A percentile compares a stretch with the other conserved stretches of the same genome.
Conservation (phyloP, 2,113 vertebrate species). For the Myrmecophaga tridactyla region DNA sequence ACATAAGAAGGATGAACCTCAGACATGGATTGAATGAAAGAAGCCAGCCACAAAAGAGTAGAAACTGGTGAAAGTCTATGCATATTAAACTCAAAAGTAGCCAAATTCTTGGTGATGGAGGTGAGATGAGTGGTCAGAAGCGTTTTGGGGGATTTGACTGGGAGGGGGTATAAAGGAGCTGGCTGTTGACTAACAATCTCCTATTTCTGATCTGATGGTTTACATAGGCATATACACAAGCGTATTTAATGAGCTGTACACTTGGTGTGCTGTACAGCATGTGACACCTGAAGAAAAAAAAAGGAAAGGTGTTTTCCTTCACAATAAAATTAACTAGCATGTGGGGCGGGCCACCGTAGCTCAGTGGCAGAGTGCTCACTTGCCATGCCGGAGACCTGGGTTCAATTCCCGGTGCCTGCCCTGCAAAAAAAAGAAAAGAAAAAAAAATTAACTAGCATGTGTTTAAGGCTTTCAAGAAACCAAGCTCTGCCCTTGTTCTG, state of each 20-base stretch:
- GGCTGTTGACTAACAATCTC: not conserved
- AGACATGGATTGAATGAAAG: not conserved
- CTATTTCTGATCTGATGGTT: not conserved
- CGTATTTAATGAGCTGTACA: not conserved
- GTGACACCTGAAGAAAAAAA: not conserved
- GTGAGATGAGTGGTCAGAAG: not conserved
- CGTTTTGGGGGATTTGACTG: not conserved
- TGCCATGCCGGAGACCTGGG: too few species aligned
- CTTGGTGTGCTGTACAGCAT: not conserved
- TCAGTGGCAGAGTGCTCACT: too few species aligned
- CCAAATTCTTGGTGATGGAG: not conserved
- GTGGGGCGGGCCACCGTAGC: too few species aligned
- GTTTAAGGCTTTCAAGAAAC: not conserved
- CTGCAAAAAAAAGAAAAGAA: not conserved
- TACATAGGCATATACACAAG: accelerated
- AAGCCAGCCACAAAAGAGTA: not conserved
- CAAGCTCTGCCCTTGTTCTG: not conserved
- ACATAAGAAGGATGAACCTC: not conserved
- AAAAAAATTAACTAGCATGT: not conserved
- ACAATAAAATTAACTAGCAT: not conserved
- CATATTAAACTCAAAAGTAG: not conserved
- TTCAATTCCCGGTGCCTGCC: too few species aligned
- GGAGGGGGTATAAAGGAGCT: not conserved
- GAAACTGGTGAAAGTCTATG: not conserved
- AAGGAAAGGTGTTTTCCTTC: not conserved